Percentiles rank a stretch among this genome's conserved stretches.
Conservation (phyloP, 1,140 invertebrate species). For the Drosophila bipectinata region DNA sequence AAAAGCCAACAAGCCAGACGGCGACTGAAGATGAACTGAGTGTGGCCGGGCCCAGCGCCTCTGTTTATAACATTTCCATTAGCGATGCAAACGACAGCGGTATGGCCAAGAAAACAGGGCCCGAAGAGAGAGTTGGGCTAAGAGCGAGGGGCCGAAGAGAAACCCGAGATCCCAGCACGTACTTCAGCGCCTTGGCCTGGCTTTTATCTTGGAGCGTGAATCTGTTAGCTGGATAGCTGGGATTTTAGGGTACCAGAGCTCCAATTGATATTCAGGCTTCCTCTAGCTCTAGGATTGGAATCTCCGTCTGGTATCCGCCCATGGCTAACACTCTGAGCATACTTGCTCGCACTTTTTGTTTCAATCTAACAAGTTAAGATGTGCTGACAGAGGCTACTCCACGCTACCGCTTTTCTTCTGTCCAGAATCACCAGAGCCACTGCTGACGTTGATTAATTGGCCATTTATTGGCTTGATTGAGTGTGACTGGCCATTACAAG, state of each 20-base stretch:
- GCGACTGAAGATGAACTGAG: slow-evolving; percentile 81
- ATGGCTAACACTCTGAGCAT: slow-evolving; percentile 12
- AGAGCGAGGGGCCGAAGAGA: slow-evolving; percentile 51
- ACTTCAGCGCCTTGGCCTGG: slow-evolving; percentile 51
- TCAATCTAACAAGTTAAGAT: slow-evolving; percentile 26
- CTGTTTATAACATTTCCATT: slow-evolving; percentile 83
- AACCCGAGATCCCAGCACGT: slow-evolving; percentile 44
- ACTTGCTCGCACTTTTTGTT: slow-evolving; percentile 31
- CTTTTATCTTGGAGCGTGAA: slow-evolving; percentile 58
- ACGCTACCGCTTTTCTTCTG: slow-evolving; percentile 14
- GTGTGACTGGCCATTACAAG: slow-evolving; percentile 51
- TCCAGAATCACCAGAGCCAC: not conserved
- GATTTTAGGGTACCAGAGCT: slow-evolving; percentile 14
- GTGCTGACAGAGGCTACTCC: slow-evolving; percentile 42
- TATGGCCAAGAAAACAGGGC: slow-evolving; percentile 61
- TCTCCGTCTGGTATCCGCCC: slow-evolving; percentile 23
- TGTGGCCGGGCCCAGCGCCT: slow-evolving; percentile 58
- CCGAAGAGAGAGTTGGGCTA: slow-evolving; percentile 25
- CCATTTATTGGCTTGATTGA: slow-evolving; percentile 65
- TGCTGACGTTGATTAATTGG: slow-evolving; percentile 71
- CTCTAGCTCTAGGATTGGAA: slow-evolving; percentile 34
- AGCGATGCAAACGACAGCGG: slow-evolving; percentile 58
- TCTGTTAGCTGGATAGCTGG: slow-evolving; percentile 19
- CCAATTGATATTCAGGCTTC: slow-evolving; percentile 64
- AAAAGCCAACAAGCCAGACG: slow-evolving; percentile 59